Conservation (phyloP, 2,888 invertebrate genomes). For the Peribatodes rhomboidaria region DNA sequence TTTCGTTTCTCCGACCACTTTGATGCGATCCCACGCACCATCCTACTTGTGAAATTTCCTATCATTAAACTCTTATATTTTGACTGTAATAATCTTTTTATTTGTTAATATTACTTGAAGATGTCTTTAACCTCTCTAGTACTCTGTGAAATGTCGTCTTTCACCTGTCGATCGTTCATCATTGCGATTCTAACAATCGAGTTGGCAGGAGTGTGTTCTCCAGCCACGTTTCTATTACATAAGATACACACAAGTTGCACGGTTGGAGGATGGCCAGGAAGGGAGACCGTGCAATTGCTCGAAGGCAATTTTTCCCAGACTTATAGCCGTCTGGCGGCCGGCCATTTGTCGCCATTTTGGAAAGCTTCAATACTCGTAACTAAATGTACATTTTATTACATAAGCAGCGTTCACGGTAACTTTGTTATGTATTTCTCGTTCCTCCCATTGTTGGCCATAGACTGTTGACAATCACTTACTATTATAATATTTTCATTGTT, state of each 20-base stretch:
- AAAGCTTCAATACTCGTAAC: slow-evolving; percentile 47
- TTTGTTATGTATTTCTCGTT: slow-evolving; percentile 23
- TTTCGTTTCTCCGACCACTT: slow-evolving; percentile 45
- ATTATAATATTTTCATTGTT: slow-evolving; percentile 29
- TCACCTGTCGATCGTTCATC: slow-evolving; percentile 60
- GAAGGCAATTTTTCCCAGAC: slow-evolving; percentile 62
- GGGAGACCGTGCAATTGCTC: slow-evolving; percentile 60
- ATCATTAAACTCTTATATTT: slow-evolving; percentile 23
- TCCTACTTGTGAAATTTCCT: slow-evolving; percentile 35
- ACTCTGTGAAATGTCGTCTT: slow-evolving; percentile 33
- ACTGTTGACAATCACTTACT: slow-evolving; percentile 42
- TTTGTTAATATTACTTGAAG: slow-evolving; percentile 23
- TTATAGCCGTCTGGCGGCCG: slow-evolving; percentile 64
- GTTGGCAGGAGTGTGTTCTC: slow-evolving; percentile 53
- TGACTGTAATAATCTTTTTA: slow-evolving; percentile 16
- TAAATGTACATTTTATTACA: slow-evolving; percentile 35
- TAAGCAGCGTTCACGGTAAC: slow-evolving; percentile 24
- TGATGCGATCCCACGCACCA: slow-evolving; percentile 58
- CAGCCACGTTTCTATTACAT: slow-evolving; percentile 50
- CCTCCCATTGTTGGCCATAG: slow-evolving; percentile 20
- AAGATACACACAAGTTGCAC: slow-evolving; percentile 60
- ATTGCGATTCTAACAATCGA: slow-evolving; percentile 50
- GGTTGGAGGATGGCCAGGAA: slow-evolving; percentile 71
- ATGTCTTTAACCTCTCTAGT: slow-evolving; percentile 32
- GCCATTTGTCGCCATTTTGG: slow-evolving; percentile 64